Percentiles rank a stretch among this genome's conserved stretches.
Conservation (phyloP, 2,888 invertebrate genomes). For the Caenorhabditis macrosperma region DNA sequence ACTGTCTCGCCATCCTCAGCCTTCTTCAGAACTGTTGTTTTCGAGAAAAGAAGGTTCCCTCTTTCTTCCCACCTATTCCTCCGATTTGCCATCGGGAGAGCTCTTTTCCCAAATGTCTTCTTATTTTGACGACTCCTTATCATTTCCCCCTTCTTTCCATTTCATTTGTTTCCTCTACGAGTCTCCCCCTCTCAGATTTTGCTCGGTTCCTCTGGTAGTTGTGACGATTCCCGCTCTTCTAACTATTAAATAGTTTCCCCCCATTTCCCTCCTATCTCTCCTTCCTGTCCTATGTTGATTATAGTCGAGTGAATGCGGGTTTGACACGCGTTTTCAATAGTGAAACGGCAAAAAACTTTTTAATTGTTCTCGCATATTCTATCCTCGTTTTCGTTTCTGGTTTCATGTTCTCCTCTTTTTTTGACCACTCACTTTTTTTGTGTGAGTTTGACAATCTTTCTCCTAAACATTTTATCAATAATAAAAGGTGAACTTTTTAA, state of each 20-base stretch:
- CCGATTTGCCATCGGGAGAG: too few species aligned
- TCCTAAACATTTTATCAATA: conserved; percentile 2
- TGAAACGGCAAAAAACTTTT: conserved; percentile 4
- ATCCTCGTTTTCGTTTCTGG: neutral
- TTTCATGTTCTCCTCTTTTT: neutral
- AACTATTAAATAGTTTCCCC: conserved; percentile 24
- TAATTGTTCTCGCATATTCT: neutral
- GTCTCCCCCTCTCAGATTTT: conserved; percentile 10
- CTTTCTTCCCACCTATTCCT: neutral
- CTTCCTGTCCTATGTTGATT: conserved; percentile 12
- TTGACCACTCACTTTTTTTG: neutral
- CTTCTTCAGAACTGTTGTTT: conserved; percentile 18
- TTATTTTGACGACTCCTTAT: neutral
- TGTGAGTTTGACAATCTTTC: neutral
- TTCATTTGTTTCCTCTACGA: conserved; percentile 31
- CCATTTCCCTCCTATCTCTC: neutral
- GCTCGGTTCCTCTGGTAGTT: conserved; percentile 35
- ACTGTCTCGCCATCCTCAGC: neutral
- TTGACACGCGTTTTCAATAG: conserved; percentile 40
- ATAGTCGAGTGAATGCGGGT: conserved; percentile 47
- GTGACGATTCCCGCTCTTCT: neutral
- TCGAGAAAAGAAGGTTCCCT: conserved; percentile 5
- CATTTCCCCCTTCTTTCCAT: neutral
- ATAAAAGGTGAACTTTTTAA: conserved; percentile 6
- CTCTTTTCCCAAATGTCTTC: conserved; percentile 10